Percentiles rank a stretch among this genome's conserved stretches.
Evolutionary conservation across 2,113 vertebrate species (phyloP).

Genomic region (Malaclemys terrapin): DNA sequence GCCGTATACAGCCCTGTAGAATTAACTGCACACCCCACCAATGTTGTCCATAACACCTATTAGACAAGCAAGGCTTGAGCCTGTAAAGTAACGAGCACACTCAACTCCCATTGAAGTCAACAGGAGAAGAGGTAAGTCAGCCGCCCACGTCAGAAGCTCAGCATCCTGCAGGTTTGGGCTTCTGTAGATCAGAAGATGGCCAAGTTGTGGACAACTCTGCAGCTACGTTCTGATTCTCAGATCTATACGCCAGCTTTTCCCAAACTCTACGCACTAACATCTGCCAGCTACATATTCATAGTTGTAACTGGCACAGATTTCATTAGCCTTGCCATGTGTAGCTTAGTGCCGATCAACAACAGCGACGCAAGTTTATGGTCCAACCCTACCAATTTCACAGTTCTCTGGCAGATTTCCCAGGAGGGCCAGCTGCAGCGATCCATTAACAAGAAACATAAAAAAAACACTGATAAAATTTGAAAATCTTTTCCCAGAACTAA

Average conservation of each 20-base stretch:
- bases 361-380: constrained; percentile 13
- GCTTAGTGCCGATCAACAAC: background rate
- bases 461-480: constrained; percentile 17
- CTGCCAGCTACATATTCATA: constrained; percentile 50
- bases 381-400: constrained; percentile 8
- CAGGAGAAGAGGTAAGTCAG: background rate
- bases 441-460: constrained; percentile 39
- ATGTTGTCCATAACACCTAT: background rate
- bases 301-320: constrained; percentile 41
- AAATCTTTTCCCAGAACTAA: constrained; percentile 11
- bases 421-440: constrained; percentile 24
- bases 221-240: constrained; percentile 43
- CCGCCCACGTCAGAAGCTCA: background rate
- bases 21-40: background rate
- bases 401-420: constrained; percentile 46
- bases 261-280: background rate
- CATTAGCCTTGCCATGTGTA: constrained; percentile 25
- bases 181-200: background rate
- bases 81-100: background rate
- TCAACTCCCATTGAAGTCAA: background rate
- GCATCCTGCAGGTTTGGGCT: background rate
- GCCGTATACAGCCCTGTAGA: background rate
- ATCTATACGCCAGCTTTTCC: constrained; percentile 17
- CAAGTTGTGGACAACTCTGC: constrained; percentile 4
- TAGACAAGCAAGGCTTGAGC: constrained; percentile 16